phyloP scores from a whole-genome alignment of 64 coral and sea anemone species.

The Stylophora pistillata region DNA sequence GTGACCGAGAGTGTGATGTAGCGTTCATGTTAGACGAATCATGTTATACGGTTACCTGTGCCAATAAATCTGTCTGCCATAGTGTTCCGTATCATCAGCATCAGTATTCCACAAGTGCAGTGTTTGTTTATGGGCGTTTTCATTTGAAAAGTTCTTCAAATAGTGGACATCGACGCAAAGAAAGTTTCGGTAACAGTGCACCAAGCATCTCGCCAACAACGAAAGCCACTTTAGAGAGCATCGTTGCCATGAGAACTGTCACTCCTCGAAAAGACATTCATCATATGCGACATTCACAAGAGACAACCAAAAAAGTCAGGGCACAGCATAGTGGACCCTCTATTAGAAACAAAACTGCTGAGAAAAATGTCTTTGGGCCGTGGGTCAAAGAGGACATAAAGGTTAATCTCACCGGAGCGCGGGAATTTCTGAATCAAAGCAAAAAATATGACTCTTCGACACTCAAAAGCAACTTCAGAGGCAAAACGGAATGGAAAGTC shows the following conservation, averaged over 20 bases:
- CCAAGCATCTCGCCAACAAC: neutral
- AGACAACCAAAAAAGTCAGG: neutral
- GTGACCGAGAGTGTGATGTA: constrained; percentile 42
- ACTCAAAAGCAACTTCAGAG: neutral
- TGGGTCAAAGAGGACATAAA: neutral
- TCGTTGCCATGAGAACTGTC: neutral
- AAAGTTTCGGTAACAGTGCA: neutral
- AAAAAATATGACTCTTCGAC: neutral
- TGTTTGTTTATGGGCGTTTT: constrained; percentile 43
- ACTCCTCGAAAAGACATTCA: too few species aligned
- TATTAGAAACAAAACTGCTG: neutral
- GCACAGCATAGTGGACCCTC: neutral
- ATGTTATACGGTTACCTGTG: constrained; percentile 60
- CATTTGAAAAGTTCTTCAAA: neutral
- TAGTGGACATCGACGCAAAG: neutral
- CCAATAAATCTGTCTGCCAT: neutral
- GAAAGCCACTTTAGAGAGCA: neutral
- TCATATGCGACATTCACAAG: neutral
- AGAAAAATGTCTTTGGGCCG: neutral
- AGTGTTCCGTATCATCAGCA: constrained; percentile 23
- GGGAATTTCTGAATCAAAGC: neutral
- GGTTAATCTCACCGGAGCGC: neutral
- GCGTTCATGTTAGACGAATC: constrained; percentile 64
- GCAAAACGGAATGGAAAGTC: neutral
- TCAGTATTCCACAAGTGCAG: constrained; percentile 40